phyloP scores from a whole-genome alignment of 2,888 invertebrate genomes.

The Tuta absoluta region DNA sequence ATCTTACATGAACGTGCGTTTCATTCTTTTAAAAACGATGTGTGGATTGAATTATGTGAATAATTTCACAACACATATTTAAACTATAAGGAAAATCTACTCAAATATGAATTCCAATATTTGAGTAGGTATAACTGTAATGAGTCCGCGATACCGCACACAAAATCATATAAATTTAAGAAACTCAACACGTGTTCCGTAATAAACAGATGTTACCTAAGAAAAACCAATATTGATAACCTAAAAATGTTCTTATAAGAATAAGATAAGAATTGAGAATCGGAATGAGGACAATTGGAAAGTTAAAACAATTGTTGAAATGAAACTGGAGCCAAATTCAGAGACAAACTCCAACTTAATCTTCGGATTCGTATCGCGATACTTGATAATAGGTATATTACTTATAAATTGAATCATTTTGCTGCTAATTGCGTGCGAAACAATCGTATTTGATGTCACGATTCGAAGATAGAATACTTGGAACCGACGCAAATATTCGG shows the following conservation, averaged over 20 bases:
- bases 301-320: constrained; percentile 15
- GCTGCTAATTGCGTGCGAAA: constrained; percentile 27
- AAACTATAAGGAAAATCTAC: no score
- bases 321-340: not conserved
- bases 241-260: not conserved
- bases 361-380: constrained; percentile 30
- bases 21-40: not conserved
- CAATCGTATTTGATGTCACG: constrained; percentile 29
- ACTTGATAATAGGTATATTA: not conserved
- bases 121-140: no score
- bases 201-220: not conserved
- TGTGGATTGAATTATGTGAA: not conserved
- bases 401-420: constrained; percentile 1
- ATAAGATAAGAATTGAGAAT: not conserved
- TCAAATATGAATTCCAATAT: no score
- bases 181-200: not conserved
- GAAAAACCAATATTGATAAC: constrained; percentile 7
- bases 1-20: constrained; percentile 7
- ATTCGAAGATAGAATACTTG: constrained; percentile 29
- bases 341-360: constrained; percentile 30
- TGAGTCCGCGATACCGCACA: no score
- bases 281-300: not conserved
- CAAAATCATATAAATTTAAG: no score
- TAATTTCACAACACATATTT: no score
- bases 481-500: constrained; percentile 31